Evolutionary conservation across 1,140 invertebrate genomes (phyloP), one percentile per base, ranked within the genome.

Genomic region (Ceratina calcarata): DNA sequence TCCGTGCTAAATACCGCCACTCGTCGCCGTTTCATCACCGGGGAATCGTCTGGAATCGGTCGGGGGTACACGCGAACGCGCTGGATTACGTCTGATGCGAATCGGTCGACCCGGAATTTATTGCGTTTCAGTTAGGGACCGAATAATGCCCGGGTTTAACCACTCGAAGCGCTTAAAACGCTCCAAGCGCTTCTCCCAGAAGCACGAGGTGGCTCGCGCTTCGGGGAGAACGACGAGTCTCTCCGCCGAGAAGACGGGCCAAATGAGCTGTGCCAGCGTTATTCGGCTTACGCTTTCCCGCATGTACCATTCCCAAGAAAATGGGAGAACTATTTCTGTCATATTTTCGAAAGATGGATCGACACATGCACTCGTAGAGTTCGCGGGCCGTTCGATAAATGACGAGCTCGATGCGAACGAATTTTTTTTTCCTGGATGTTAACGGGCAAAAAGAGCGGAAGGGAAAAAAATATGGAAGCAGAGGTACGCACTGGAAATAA

Each of bases 71-170:
- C 49, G 64, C 32, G 64, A 61, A 61, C 60, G 1, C 13, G 45
- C 8, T 53, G 22, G 49, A 68, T 68, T 53, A 53, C 22, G 8
- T 45, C 37, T 10, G 66, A 51, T 12, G 45, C 15, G 8, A 18
- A 16, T 13, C 22, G 66, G 10, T 15, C 37, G 37, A 3, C 66
- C 45, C 22, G 70, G 57, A 72, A 72, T 61, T 71, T 60, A 71
- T 61, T n/a, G 70, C 70, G 57, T 62, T 49, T 72, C 58, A 58
- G 49, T 73, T 27, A 64, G 71, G 27, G 27, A 32, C 2, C 20
- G 37, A 32, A 73, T 64, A 73, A 62, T 27, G 71, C 16, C n/a
- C 18, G 12, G 58, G 3, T 64, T 73, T 18, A 24, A 60, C 18
- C 58, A 10, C 18, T 73, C 3, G 16, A 12, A 32, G 10, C 18